Conservation (phyloP, 2,113 vertebrate genomes). For the Cynopterus brachyotis region DNA sequence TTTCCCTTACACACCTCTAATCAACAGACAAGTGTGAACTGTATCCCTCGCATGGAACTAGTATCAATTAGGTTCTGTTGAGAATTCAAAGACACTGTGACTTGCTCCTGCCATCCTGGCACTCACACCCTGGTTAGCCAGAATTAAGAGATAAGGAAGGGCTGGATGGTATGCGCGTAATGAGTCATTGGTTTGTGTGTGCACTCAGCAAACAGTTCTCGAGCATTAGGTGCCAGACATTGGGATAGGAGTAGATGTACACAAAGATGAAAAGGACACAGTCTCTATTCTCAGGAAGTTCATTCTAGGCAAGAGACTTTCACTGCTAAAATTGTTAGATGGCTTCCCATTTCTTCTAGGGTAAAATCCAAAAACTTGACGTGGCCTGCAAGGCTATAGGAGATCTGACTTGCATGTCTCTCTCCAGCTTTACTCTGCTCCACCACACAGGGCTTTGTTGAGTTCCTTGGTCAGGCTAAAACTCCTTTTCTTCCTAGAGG, state of each 20-base stretch:
- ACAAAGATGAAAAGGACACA: not conserved
- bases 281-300: not conserved
- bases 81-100: not conserved
- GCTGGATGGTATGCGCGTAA: not conserved
- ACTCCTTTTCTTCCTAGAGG: not conserved
- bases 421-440: not conserved
- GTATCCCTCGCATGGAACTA: not conserved
- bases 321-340: not conserved
- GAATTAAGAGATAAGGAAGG: not conserved
- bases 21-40: not conserved
- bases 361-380: not conserved
- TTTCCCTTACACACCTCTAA: not conserved
- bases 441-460: not conserved
- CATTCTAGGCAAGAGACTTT: not conserved
- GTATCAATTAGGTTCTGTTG: not conserved
- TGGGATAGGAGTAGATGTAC: not conserved
- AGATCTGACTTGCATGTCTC: not conserved
- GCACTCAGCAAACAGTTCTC: not conserved
- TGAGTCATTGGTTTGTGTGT: not conserved
- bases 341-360: not conserved
- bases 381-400: not conserved
- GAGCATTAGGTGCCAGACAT: not conserved
- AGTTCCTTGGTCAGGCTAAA: not conserved
- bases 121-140: not conserved
- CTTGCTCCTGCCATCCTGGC: not conserved